These are phyloP conservation scores for Pterostichus niger DNA, from an alignment of 2,888 invertebrate genomes.

Conservation along the genomic window DNA sequence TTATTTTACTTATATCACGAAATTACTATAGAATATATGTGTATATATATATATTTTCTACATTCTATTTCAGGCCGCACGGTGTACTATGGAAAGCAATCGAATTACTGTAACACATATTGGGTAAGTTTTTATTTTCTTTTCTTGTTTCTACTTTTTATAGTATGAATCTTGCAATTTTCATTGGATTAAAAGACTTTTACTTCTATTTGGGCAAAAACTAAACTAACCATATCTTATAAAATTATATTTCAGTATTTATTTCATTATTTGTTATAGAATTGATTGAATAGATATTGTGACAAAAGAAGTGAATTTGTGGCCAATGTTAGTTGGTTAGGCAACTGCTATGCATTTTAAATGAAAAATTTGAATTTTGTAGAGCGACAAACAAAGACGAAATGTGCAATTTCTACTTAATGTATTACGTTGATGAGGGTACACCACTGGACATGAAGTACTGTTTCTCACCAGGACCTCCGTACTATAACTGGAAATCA, in stretches of 20 bases:
- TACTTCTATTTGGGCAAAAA: too few relatives aligned
- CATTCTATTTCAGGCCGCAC: conserved; percentile 83
- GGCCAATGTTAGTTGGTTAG: too few relatives aligned
- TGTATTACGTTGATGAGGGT: conserved; percentile 92
- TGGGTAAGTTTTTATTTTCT: conserved; percentile 81
- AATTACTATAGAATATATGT: too few relatives aligned
- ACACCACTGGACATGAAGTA: conserved; percentile 88
- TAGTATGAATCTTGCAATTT: too few relatives aligned
- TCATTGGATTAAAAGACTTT: too few relatives aligned
- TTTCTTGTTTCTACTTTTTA: conserved; percentile 66
- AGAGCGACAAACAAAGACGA: conserved; percentile 92
- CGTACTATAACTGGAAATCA: conserved; percentile 89
- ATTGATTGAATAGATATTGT: too few relatives aligned
- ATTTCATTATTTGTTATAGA: too few relatives aligned
- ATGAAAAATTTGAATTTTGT: conserved; percentile 68
- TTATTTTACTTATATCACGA: conserved; percentile 50
- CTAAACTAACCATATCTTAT: too few relatives aligned
- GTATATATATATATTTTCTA: too few relatives aligned
- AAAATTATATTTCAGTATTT: too few relatives aligned
- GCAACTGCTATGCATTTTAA: too few relatives aligned
- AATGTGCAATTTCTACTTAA: conserved; percentile 97
- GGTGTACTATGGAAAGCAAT: conserved; percentile 94
- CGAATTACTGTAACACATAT: conserved; percentile 83
- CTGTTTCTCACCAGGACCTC: conserved; percentile 92
- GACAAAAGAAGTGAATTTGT: too few relatives aligned